These are phyloP conservation scores for Alouatta palliata DNA, from an alignment of 2,113 vertebrate genomes.

Conservation along the genomic window DNA sequence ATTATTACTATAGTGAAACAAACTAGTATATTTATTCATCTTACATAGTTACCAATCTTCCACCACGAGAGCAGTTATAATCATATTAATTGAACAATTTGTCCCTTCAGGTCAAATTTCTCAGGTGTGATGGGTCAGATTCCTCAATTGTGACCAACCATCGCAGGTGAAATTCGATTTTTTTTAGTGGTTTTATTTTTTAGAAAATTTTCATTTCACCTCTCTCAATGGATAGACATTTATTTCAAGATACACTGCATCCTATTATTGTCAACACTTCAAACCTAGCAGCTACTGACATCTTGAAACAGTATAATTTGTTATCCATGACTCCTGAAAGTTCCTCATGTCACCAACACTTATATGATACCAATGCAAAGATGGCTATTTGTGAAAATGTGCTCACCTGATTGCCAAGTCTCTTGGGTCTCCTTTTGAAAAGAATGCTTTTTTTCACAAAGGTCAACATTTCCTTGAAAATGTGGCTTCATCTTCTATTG, in stretches of 20 bases:
- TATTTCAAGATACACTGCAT: not conserved
- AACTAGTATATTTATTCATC: not conserved
- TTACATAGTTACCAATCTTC: not conserved
- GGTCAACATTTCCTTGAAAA: not conserved
- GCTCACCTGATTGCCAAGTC: not conserved
- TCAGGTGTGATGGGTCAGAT: not conserved
- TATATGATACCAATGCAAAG: not conserved
- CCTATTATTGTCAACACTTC: not conserved
- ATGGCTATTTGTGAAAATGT: not conserved
- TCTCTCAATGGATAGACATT: not conserved
- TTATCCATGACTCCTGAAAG: not conserved
- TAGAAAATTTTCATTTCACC: not conserved
- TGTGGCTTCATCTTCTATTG: not conserved
- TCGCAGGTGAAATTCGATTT: not conserved
- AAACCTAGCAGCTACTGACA: not conserved
- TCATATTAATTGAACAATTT: not conserved
- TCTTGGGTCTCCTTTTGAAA: not conserved
- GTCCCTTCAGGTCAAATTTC: not conserved
- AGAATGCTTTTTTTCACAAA: not conserved
- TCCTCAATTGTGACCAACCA: not conserved
- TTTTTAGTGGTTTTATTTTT: not conserved
- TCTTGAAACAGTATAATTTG: not conserved
- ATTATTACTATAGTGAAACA: not conserved
- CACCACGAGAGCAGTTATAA: not conserved
- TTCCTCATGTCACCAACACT: not conserved